A percentile compares a stretch with the other conserved stretches of the same genome.
phyloP scores from a whole-genome alignment of 1,140 invertebrate species.

The Zaprionus gabonicus region DNA sequence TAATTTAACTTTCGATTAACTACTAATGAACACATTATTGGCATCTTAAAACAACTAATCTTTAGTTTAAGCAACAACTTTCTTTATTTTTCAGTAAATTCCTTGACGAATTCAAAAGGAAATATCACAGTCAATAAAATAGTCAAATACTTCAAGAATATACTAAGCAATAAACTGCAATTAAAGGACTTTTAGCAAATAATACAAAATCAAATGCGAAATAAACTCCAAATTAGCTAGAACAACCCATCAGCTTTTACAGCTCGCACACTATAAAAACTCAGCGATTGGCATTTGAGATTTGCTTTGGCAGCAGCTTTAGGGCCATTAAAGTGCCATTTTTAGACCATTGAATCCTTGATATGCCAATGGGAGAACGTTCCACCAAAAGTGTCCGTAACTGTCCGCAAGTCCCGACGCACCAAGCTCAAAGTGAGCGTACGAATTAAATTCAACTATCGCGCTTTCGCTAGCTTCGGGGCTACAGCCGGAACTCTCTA shows the following conservation, averaged over 20 bases:
- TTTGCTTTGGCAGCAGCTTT: neutral
- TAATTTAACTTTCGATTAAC: no score
- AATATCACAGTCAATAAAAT: no score
- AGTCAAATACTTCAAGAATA: no score
- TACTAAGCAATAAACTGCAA: no score
- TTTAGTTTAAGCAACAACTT: no score
- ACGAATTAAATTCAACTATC: slow-evolving; percentile 51
- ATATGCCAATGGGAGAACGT: slow-evolving; percentile 12
- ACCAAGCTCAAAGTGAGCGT: slow-evolving; percentile 15
- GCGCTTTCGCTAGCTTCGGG: slow-evolving; percentile 14
- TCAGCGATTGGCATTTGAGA: neutral
- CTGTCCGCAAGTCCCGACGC: neutral
- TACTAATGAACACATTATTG: no score
- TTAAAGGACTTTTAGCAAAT: neutral
- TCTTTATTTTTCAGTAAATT: no score
- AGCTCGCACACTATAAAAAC: neutral
- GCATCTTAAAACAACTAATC: no score
- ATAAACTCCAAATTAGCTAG: neutral
- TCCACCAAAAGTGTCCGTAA: no score
- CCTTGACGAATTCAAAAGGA: no score
- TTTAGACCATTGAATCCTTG: neutral
- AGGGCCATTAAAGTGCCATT: neutral
- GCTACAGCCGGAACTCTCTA: slow-evolving; percentile 34
- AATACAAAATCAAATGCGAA: neutral
- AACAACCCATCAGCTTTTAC: neutral